Evolutionary conservation across 1,140 invertebrate genomes (phyloP).

Genomic region (Ips typographus): DNA sequence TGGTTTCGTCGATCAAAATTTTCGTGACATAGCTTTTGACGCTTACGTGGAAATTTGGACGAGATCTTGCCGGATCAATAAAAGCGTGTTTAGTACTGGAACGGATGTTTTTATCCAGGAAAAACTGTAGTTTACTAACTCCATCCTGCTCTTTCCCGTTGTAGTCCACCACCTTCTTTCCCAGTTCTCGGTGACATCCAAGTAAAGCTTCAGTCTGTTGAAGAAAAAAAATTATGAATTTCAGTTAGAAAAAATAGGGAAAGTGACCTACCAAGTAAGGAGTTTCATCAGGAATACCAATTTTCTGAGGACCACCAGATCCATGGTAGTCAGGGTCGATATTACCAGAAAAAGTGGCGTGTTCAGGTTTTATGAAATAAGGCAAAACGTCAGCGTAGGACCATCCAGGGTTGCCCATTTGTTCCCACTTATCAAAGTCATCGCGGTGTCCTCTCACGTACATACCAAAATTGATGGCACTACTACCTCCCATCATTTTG

Average conservation of each 20-base stretch:
- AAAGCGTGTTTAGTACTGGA: slow-evolving; percentile 60
- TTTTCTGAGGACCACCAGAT: slow-evolving; percentile 20
- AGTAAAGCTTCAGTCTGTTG: slow-evolving; percentile 6
- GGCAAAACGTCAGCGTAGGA: slow-evolving; percentile 39
- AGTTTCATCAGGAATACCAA: slow-evolving; percentile 19
- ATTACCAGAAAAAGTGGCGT: slow-evolving; percentile 43
- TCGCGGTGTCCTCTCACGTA: slow-evolving; percentile 77
- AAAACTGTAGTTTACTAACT: slow-evolving; percentile 68
- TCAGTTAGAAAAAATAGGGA: neutral
- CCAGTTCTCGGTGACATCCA: slow-evolving; percentile 55
- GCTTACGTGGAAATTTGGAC: slow-evolving; percentile 58
- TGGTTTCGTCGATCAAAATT: slow-evolving; percentile 57
- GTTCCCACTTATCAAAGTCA: slow-evolving; percentile 67
- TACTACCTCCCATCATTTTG: slow-evolving; percentile 71
- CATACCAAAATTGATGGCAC: slow-evolving; percentile 84
- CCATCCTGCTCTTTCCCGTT: slow-evolving; percentile 66
- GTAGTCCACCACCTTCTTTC: slow-evolving; percentile 56
- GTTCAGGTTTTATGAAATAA: slow-evolving; percentile 42
- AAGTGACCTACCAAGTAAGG: slow-evolving; percentile 10
- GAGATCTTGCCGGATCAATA: slow-evolving; percentile 55
- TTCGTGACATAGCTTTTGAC: slow-evolving; percentile 52
- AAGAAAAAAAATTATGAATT: neutral
- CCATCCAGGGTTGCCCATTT: slow-evolving; percentile 62
- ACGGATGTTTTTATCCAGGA: slow-evolving; percentile 57
- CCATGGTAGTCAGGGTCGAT: slow-evolving; percentile 28